Evolutionary conservation across 2,797 vertebrate species (phyloP), one percentile per base, ranked within the genome.

Genomic region (Leontocebus nigricollis): DNA sequence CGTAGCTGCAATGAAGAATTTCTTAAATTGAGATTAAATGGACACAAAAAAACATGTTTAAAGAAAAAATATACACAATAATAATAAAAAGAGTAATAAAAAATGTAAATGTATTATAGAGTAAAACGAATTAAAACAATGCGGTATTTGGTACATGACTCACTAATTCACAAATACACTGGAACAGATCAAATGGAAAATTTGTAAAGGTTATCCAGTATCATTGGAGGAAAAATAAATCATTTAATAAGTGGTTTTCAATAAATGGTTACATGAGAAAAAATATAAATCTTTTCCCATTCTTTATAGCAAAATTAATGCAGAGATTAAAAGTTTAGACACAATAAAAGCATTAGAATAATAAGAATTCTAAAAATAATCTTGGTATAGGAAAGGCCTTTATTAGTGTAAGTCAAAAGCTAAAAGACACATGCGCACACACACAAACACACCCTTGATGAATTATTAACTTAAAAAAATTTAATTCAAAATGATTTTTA

Each of bases 1-100:
- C 99, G 99, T 67, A 99, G 98, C 99, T 99, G 96, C 52, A 98
- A 97, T 93, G 85, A 96, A 88, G 12, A 97, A 96, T 97, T 97
- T 96, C 80, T 96, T 96, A 83, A 96, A 96, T 61, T 97, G 91
- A 95, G 24, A 73, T 93, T 96, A 97, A 96, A 50, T 17, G 61
- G 72, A 39, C 64, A 92, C 22, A 75, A 72, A 7, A 89, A 13
- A 15, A 41, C 0, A 88, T 44, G 14, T 30, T 90, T 91, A 77
- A 84, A 93, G 92, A 80, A 50, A 96, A 30, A 82, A 48, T 13
- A 82, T 1, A 93, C 33, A 10, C 20, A 75, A 81, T 36, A 0
- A 2, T 39, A 89, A 79, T 57, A 8, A 77, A 86, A 67, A 82
- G 27, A 61, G 1, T 30, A 81, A 89, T 73, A 39, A 72, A 87